Conservation (phyloP, 2,888 invertebrate genomes). For the Ennomos quercinarius region DNA sequence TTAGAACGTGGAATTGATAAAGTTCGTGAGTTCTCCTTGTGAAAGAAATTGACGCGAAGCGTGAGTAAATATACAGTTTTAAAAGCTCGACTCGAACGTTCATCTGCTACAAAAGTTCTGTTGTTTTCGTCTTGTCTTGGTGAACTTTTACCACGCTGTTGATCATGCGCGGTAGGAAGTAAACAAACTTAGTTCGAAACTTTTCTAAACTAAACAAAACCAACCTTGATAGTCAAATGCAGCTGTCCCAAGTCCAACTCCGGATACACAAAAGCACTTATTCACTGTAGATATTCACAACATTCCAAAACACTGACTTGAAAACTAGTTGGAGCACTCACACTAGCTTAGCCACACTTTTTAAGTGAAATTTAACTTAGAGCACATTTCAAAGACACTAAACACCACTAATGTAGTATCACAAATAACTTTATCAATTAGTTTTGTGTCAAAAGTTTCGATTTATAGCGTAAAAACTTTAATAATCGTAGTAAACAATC, state of each 20-base stretch:
- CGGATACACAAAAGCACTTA: slow-evolving; percentile 62
- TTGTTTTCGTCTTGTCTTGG: neutral
- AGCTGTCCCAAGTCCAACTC: slow-evolving; percentile 61
- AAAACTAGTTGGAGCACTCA: slow-evolving; percentile 71
- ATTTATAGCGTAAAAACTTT: slow-evolving; percentile 70
- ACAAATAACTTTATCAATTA: slow-evolving; percentile 55
- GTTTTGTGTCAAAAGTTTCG: slow-evolving; percentile 55
- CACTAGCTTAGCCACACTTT: slow-evolving; percentile 62
- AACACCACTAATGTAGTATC: slow-evolving; percentile 48
- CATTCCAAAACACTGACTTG: slow-evolving; percentile 78
- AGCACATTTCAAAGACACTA: slow-evolving; percentile 57
- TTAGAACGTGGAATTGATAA: too few relatives aligned
- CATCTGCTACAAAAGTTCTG: neutral
- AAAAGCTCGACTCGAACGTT: neutral
- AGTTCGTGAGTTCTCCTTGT: too few relatives aligned
- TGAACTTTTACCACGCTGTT: slow-evolving; percentile 36
- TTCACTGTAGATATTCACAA: slow-evolving; percentile 80
- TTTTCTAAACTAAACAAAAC: slow-evolving; percentile 56
- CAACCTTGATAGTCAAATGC: slow-evolving; percentile 64
- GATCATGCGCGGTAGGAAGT: slow-evolving; percentile 79
- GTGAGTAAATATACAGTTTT: too few relatives aligned
- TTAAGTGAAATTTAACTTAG: slow-evolving; percentile 65
- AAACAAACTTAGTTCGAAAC: slow-evolving; percentile 76
- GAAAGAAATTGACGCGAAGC: too few relatives aligned
- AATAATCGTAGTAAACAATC: slow-evolving; percentile 76